Evolutionary conservation across 2,888 invertebrate species (phyloP), one percentile per base, ranked within the genome.

Genomic region (Cordylochernes scorpioides): DNA sequence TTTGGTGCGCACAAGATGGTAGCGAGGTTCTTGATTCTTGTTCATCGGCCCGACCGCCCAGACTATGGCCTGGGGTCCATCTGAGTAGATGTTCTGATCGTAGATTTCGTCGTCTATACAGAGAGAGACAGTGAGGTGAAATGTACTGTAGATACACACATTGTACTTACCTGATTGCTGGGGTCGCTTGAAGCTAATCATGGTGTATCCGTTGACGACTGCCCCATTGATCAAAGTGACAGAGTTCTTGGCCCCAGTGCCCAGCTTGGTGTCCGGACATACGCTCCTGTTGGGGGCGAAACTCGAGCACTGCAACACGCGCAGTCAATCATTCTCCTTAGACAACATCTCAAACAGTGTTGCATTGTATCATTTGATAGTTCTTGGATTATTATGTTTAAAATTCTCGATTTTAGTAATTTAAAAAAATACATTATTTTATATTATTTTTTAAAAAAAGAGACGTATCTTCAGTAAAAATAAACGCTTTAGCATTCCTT

Each of bases 31-130:
- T 34, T 64, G 59, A 42, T 66, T 59, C 31, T 71, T 66, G 55
- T 82, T 82, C 28, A 82, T 60, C 1, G 80, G 78, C 1, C 84
- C 84, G 27, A 84, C 60, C 1, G 75, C 82, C 84, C 84, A 84
- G 42, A 82, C 69, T 46, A 84, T 61, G 3, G 84, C 67, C 51
- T 82, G 80, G n/a, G 68, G 65, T 32, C 57, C 57, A 53, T 74
- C 78, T 36, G 71, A 68, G 25, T 39, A 42, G 10, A 42, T 35
- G 22, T 41, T 38, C 22, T 42, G 42, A 32, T 42, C 42, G 26
- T 36, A 41, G 17, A 18, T 10, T 17, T 39, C 36, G 25, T 42
- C 42, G 5, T 34, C 40, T 36, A 24, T 7, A 31, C 16, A 13
- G n/a, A 19, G n/a, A 19, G n/a, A n/a, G 8, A n/a, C 19, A n/a